phyloP scores from a whole-genome alignment of 2,797 vertebrate species.

The Anolis apletophallus region DNA sequence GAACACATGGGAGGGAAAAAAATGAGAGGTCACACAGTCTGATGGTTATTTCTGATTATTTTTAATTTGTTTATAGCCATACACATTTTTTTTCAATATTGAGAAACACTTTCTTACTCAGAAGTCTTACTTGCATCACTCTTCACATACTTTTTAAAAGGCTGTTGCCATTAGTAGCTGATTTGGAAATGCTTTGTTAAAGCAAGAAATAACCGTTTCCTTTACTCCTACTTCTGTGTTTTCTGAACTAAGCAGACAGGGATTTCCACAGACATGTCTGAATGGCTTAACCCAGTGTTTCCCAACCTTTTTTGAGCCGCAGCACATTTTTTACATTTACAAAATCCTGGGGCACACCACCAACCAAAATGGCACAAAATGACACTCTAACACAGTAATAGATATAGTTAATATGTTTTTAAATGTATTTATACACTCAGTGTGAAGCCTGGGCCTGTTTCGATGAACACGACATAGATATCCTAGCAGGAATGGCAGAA shows the following conservation, averaged over 20 bases:
- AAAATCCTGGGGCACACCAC: too few relatives aligned
- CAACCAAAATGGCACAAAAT: too few relatives aligned
- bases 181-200: conserved; percentile 54
- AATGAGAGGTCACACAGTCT: conserved; percentile 67
- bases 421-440: too few relatives aligned
- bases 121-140: conserved; percentile 49
- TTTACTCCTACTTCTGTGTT: conserved; percentile 20
- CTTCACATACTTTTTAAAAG: conserved; percentile 57
- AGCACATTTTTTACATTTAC: too few relatives aligned
- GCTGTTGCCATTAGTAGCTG: conserved; percentile 46
- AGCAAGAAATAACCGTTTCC: conserved; percentile 35
- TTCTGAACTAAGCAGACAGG: not conserved
- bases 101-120: conserved; percentile 55
- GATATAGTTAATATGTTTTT: too few relatives aligned
- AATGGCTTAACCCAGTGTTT: not conserved
- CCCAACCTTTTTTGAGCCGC: too few relatives aligned
- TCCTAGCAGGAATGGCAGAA: too few relatives aligned
- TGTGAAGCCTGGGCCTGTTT: too few relatives aligned
- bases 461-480: too few relatives aligned
- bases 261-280: not conserved
- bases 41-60: conserved; percentile 71
- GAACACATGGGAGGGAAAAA: conserved; percentile 36
- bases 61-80: conserved; percentile 77
- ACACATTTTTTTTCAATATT: conserved; percentile 72
- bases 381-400: too few relatives aligned